A percentile compares a stretch with the other conserved stretches of the same genome.
These are phyloP conservation scores for Zaprionus africanus DNA, from an alignment of 1,140 invertebrate species.

Conservation along the genomic window DNA sequence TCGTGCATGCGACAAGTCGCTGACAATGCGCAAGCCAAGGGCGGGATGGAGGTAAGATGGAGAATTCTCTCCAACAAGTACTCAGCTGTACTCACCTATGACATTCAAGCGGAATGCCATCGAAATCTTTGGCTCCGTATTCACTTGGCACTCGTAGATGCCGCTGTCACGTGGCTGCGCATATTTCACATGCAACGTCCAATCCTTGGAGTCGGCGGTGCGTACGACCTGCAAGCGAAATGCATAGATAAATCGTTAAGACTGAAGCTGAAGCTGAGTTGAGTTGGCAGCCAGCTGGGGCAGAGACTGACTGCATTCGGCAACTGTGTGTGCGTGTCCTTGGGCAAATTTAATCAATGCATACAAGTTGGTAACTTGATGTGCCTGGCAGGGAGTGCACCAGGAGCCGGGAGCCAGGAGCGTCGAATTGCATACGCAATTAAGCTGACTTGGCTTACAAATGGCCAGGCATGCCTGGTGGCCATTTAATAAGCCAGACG, in stretches of 20 bases:
- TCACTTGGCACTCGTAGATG: conserved; percentile 96
- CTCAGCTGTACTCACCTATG: conserved; percentile 90
- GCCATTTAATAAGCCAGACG: conserved; percentile 68
- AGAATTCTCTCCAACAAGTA: conserved; percentile 1
- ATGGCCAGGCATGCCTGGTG: conserved; percentile 44
- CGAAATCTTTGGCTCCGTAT: conserved; percentile 96
- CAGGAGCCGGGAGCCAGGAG: conserved; percentile 10
- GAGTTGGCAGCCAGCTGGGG: neutral
- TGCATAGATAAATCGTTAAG: conserved; percentile 60
- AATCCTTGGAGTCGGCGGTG: conserved; percentile 94
- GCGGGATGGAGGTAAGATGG: neutral
- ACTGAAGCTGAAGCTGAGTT: neutral
- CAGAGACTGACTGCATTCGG: neutral
- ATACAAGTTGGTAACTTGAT: conserved; percentile 57
- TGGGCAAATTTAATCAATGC: conserved; percentile 80
- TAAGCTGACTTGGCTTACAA: conserved; percentile 76
- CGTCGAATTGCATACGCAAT: conserved; percentile 74
- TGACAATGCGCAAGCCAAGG: conserved; percentile 64
- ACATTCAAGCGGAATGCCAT: conserved; percentile 94
- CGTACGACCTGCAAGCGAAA: conserved; percentile 89
- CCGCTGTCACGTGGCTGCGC: conserved; percentile 94
- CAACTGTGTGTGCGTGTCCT: conserved; percentile 44
- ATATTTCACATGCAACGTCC: conserved; percentile 96
- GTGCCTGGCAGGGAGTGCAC: neutral
- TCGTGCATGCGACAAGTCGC: conserved; percentile 56